Conservation (phyloP, 2,113 vertebrate species). For the Ariopsis seemanni region DNA sequence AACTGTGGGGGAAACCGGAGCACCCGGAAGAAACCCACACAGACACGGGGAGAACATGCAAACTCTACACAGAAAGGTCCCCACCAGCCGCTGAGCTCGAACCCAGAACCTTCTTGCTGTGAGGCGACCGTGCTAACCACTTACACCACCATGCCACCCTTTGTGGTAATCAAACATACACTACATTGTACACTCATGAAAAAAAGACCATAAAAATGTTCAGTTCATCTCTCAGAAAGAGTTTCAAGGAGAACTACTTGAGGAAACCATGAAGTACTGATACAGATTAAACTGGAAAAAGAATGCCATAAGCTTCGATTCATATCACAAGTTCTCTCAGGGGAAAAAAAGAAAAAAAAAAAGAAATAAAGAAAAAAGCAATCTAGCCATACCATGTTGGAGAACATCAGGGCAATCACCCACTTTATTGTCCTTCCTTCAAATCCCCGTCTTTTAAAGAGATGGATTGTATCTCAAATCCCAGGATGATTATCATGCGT, state of each 20-base stretch:
- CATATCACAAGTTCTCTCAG: background rate
- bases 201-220: background rate
- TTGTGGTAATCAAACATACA: background rate
- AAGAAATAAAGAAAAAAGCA: background rate
- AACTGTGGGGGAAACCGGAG: too few relatives aligned
- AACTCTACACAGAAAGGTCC: too few relatives aligned
- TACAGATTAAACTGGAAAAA: background rate
- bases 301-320: background rate
- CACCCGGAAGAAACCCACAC: too few relatives aligned
- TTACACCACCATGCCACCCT: too few relatives aligned
- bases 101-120: too few relatives aligned
- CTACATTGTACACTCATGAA: background rate
- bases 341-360: background rate
- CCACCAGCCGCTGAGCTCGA: too few relatives aligned
- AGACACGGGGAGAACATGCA: too few relatives aligned
- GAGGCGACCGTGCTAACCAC: too few relatives aligned
- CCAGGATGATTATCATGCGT: background rate
- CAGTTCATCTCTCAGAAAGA: background rate
- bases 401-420: slow-evolving; percentile 2
- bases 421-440: background rate
- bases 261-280: background rate
- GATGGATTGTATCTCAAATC: background rate
- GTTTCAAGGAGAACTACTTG: background rate
- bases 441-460: background rate
- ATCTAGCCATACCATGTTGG: background rate